Evolutionary conservation across 2,888 invertebrate species (phyloP), one percentile per base, ranked within the genome.

Genomic region (Amblyjoppa fuscipennis): DNA sequence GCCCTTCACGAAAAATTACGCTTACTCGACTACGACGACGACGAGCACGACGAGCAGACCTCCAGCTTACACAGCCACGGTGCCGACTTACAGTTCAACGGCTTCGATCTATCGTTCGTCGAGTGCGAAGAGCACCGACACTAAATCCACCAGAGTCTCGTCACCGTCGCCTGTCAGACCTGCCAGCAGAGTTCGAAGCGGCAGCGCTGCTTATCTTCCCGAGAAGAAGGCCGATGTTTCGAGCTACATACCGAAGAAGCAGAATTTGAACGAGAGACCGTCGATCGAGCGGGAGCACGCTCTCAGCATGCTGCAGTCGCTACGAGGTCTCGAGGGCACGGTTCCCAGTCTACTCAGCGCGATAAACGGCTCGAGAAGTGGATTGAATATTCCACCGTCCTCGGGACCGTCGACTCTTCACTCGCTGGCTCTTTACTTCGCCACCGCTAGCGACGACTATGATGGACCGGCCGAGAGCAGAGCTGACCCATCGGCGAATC

Each of bases 391-490:
- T 9, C 97, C 97, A 2, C 96, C 96, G 20, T 97, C 97, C 0
- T 96, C 97, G 0, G 97, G 97, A 0, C 97, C 97, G 0, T 97
- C 97, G 91, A 97, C 97, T 0, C 94, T 97, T 13, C 97, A 97
- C 89, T 97, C 97, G 0, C 93, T 98, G 66, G 97, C 98, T 0
- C 96, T 97, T 87, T 98, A 98, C 91, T 98, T 97, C 91, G 97
- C 97, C 2, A 96, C 96, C 9, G 96, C 96, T 88, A 95, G 96
- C 85, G 96, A 96, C 89, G 94, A 92, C 75, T 92, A 92, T n/a
- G 91, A 92, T 49, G 91, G 91, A 3, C 90, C 90, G 2, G 89
- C 89, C 6, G 93, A 95, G 49, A 93, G 94, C 4, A 90, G 93
- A 1, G 91, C 90, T 3, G 91, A 93, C 59, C 81, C 89, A 49